A percentile compares a stretch with the other conserved stretches of the same genome.
Conservation (phyloP, 2,797 vertebrate species). For the Cephalopachus bancanus region DNA sequence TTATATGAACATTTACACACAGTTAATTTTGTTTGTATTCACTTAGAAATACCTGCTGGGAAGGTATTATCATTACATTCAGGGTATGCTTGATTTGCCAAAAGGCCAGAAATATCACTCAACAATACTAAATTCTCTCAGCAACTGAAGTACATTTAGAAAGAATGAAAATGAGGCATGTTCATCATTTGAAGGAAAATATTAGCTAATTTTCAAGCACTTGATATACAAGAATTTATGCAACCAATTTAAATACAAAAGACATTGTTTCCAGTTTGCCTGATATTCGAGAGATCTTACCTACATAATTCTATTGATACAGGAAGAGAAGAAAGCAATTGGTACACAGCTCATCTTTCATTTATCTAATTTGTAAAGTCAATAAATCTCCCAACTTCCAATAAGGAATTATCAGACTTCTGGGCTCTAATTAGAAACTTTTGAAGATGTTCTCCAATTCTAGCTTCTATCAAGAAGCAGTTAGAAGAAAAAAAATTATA, state of each 20-base stretch:
- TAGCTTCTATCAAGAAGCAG: neutral
- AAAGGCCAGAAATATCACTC: constrained; percentile 63
- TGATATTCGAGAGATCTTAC: neutral
- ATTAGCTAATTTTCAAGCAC: neutral
- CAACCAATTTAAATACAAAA: constrained; percentile 1
- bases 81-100: constrained; percentile 46
- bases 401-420: neutral
- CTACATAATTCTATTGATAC: neutral
- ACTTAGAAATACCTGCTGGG: constrained; percentile 78
- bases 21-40: constrained; percentile 82
- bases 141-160: constrained; percentile 32
- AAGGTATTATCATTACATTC: constrained; percentile 53
- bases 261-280: neutral
- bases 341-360: neutral
- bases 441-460: neutral
- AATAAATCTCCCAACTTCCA: neutral
- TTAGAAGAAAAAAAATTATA: neutral
- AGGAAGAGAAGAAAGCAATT: neutral
- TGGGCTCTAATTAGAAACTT: neutral
- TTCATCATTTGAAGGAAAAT: constrained; percentile 62
- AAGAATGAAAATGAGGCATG: constrained; percentile 33
- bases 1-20: constrained; percentile 76
- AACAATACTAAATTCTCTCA: constrained; percentile 49
- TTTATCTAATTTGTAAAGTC: neutral
- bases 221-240: neutral